Evolutionary conservation across 2,888 invertebrate genomes (phyloP).

Genomic region (Panopea generosa): DNA sequence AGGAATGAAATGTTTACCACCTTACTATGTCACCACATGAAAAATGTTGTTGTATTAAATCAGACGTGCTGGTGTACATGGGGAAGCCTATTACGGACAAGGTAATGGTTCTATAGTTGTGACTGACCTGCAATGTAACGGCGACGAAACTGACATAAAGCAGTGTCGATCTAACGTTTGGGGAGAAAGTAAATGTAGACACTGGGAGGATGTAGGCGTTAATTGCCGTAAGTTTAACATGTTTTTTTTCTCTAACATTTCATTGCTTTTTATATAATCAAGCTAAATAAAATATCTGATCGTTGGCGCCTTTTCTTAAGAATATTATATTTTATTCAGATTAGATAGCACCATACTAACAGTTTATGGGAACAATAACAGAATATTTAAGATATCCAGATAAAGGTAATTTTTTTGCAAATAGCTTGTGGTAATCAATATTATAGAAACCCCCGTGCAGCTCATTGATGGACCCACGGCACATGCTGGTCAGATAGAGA

Average conservation of each 20-base stretch:
- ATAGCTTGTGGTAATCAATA: not conserved
- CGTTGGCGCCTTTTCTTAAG: too few species aligned
- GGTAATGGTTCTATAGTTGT: not conserved
- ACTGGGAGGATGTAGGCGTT: constrained; percentile 4
- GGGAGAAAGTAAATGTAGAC: not conserved
- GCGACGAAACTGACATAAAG: not conserved
- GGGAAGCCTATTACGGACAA: not conserved
- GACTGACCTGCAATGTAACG: not conserved
- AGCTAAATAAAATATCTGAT: too few species aligned
- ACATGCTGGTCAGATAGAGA: not conserved
- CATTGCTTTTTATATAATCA: too few species aligned
- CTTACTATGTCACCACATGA: too few species aligned
- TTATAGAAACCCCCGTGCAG: not conserved
- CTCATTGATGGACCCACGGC: not conserved
- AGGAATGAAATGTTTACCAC: too few species aligned
- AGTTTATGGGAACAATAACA: too few species aligned
- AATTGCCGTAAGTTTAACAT: constrained; percentile 8
- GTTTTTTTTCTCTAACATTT: too few species aligned
- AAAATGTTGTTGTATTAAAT: too few species aligned
- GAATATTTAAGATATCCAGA: too few species aligned
- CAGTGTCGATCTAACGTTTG: not conserved
- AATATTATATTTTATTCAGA: too few species aligned
- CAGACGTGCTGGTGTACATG: not conserved
- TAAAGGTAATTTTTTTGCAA: too few species aligned
- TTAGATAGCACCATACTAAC: too few species aligned